Base-by-base conservation (phyloP, 1,140 invertebrate species). In the Pogonomyrmex barbatus region DNA sequence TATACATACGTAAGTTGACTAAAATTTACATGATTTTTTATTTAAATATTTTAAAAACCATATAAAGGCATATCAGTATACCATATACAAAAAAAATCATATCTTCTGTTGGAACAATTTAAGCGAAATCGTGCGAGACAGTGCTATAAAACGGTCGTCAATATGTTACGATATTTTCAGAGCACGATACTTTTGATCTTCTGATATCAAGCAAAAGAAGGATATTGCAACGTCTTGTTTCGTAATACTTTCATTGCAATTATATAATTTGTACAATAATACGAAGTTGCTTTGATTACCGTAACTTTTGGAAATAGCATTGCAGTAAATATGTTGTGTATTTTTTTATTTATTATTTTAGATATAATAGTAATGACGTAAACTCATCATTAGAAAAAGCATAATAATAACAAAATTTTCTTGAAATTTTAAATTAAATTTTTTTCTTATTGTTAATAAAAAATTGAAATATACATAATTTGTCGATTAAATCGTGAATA, bases 161-260 rank as follows among this genome's bases (percentile, higher is more conserved):
- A 9, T 0, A 24, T 42, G 30, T 71, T 2, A 9, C 52, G 68
- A 82, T 71, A 82, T 82, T 82, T 71, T 71, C 39, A 4, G 4
- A 82, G 17, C 10, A 58, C 24, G 52, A 82, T 70, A 71, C 10
- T 58, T 81, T 58, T 58, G 52, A 82, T 82, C 39, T 56, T 82
- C 14, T 39, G 10, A 79, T 71, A 39, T n/a, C n/a, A 33, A n/a
- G n/a, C 56, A 39, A 52, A 6, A 24, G 33, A 5, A 71, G 10
- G 47, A 82, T 82, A 82, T 71, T 82, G 65, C 39, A 5, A 71
- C n/a, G 62, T 79, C 47, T 79, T 36, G 77, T 70, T 36, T 81
- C 77, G 39, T 71, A 82, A 82, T 73, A 82, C 60, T 58, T 82
- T 82, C 30, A 73, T 73, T 82, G 67, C 39, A 73, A 73, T 42